Evolutionary conservation across 2,888 invertebrate genomes (phyloP).

Genomic region (Ypsolopha scabrella): DNA sequence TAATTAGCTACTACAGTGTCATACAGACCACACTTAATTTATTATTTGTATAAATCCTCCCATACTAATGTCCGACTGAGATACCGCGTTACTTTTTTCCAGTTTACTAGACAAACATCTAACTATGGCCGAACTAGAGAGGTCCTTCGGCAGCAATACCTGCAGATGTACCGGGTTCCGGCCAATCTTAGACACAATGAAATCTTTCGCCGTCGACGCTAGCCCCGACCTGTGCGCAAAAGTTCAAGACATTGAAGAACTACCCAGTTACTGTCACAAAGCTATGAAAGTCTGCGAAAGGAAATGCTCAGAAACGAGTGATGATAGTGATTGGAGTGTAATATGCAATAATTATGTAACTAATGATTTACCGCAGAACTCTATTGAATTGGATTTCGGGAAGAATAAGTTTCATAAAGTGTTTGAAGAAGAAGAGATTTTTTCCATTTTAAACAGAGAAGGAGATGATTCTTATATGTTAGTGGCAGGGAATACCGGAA

Average conservation of each 20-base stretch:
- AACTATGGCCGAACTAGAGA: slow-evolving; percentile 77
- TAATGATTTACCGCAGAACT: slow-evolving; percentile 20
- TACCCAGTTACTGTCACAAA: slow-evolving; percentile 24
- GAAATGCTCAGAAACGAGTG: slow-evolving; percentile 30
- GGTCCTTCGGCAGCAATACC: slow-evolving; percentile 81
- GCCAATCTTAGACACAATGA: slow-evolving; percentile 81
- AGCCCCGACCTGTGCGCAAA: slow-evolving; percentile 54
- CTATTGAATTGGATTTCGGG: slow-evolving; percentile 59
- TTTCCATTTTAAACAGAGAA: slow-evolving; percentile 46
- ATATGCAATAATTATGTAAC: slow-evolving; percentile 14
- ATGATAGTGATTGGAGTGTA: slow-evolving; percentile 37
- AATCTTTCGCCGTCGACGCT: slow-evolving; percentile 76
- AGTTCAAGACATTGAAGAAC: slow-evolving; percentile 62
- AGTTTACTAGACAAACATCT: slow-evolving; percentile 65
- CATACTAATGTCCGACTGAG: no score
- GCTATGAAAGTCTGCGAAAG: slow-evolving; percentile 26
- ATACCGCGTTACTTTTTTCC: slow-evolving; percentile 13
- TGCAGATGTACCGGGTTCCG: slow-evolving; percentile 86
- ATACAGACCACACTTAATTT: no score
- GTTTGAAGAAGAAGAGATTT: slow-evolving; percentile 50
- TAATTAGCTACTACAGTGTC: no score
- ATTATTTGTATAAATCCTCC: no score
- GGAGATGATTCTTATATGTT: slow-evolving; percentile 65
- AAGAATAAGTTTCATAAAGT: slow-evolving; percentile 59
- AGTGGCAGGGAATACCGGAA: slow-evolving; percentile 78